Base-by-base conservation (phyloP, 2,888 invertebrate species). In the Epinotia brunnichana region DNA sequence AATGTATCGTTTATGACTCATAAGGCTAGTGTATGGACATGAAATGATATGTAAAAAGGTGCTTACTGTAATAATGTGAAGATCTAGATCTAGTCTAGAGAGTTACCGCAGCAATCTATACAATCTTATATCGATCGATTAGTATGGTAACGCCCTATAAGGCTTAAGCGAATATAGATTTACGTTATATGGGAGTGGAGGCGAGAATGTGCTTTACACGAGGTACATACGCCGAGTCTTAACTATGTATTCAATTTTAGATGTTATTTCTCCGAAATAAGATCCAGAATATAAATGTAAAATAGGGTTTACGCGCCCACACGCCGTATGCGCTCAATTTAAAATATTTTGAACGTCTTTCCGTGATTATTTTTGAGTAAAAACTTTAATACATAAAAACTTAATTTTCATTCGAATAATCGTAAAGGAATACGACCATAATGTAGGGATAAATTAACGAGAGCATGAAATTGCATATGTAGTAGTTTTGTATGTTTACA, bases 121-220 rank as follows among this genome's bases (percentile, higher is more conserved):
- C 1, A 3, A 48, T 13, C 21, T 24, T n/a, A 0, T 1, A 48
- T n/a, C 44, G n/a, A 48, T 48, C 3, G 44, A 48, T 48, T 48
- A 3, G 5, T 48, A n/a, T 48, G 48, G 48, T 5, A 7, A 48
- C 48, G 7, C 7, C 7, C 2, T 48, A n/a, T n/a, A 3, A 48
- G 7, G 13, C 13, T 48, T n/a, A 4, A n/a, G n/a, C 48, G 44
- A 13, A n/a, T 7, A 48, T 48, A n/a, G 48, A 48, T n/a, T 48
- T n/a, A n/a, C 15, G n/a, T 15, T 44, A 44, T 2, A n/a, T 7
- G 15, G 7, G 7, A 48, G 4, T n/a, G 0, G 48, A n/a, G 48
- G n/a, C 48, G n/a, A 57, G 29, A 17, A 59, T 35, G 59, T 17
- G 59, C 59, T 21, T 39, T 35, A 59, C 17, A 35, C 39, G 17